Evolutionary conservation across 2,888 invertebrate genomes (phyloP).

Genomic region (Arctia plantaginis): DNA sequence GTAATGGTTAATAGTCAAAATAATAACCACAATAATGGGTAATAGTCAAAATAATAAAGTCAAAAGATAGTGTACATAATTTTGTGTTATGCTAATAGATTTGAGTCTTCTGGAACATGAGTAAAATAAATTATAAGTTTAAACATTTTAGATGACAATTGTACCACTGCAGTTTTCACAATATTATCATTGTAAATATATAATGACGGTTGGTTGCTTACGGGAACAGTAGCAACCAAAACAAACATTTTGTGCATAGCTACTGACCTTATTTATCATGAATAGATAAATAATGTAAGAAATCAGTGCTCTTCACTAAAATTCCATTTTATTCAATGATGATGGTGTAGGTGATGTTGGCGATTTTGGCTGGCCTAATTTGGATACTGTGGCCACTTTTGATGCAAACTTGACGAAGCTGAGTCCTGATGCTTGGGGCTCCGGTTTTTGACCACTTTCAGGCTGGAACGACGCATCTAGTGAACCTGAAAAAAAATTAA

Average conservation of each 20-base stretch:
- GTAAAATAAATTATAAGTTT: too few relatives aligned
- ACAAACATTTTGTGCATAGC: neutral
- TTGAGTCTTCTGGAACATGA: neutral
- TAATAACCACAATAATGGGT: too few relatives aligned
- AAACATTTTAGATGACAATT: neutral
- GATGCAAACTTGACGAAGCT: conserved; percentile 80
- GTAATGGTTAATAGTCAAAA: too few relatives aligned
- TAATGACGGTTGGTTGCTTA: neutral
- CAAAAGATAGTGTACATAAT: too few relatives aligned
- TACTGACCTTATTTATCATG: neutral
- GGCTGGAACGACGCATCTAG: conserved; percentile 75
- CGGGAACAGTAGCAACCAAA: neutral
- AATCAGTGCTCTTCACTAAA: conserved; percentile 52
- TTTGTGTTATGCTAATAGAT: too few relatives aligned
- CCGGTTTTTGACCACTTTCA: conserved; percentile 72
- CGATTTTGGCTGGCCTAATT: conserved; percentile 73
- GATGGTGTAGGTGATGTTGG: conserved; percentile 74
- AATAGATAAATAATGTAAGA: neutral
- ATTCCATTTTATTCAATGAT: conserved; percentile 73
- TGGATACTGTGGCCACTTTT: conserved; percentile 78
- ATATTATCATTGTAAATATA: neutral
- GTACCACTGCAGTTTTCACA: neutral
- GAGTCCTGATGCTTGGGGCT: conserved; percentile 72
- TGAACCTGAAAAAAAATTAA: conserved; percentile 65
- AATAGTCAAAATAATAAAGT: too few relatives aligned